Percentiles rank a stretch among this genome's conserved stretches.
These are phyloP conservation scores for Helicoverpa armigera DNA, from an alignment of 1,140 invertebrate genomes.

Conservation along the genomic window DNA sequence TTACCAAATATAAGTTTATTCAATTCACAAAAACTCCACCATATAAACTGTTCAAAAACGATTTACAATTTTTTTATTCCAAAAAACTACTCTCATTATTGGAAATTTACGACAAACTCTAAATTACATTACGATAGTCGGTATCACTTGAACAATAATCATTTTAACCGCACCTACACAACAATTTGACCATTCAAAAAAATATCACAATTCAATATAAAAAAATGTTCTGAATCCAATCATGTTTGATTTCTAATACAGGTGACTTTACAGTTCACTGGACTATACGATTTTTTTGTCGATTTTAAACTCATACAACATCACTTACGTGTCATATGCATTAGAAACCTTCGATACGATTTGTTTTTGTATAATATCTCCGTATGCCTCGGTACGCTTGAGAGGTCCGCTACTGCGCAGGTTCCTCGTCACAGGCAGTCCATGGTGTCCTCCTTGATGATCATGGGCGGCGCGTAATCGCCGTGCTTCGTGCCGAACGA, in stretches of 20 bases:
- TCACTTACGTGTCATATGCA: neutral
- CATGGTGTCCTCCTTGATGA: conserved; percentile 80
- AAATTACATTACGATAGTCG: neutral
- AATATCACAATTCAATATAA: neutral
- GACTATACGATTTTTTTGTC: conserved; percentile 11
- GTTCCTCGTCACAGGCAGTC: conserved; percentile 67
- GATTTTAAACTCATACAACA: neutral
- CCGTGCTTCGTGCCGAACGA: conserved; percentile 79
- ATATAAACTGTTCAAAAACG: conserved; percentile 10
- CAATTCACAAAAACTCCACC: conserved; percentile 7
- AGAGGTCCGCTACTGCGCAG: neutral
- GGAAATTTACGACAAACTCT: neutral
- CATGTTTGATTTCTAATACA: neutral
- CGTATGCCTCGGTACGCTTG: too few species aligned
- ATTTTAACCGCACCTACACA: neutral
- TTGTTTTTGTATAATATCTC: too few species aligned
- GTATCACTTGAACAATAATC: neutral
- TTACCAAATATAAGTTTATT: conserved; percentile 18
- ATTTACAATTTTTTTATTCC: conserved; percentile 3
- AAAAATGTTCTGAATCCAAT: neutral
- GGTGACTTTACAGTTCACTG: neutral
- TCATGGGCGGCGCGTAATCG: conserved; percentile 75
- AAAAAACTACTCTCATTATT: neutral
- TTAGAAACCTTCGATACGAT: neutral
- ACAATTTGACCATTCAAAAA: neutral